Conservation (phyloP, 2,797 vertebrate genomes). For the Trachops cirrhosus region DNA sequence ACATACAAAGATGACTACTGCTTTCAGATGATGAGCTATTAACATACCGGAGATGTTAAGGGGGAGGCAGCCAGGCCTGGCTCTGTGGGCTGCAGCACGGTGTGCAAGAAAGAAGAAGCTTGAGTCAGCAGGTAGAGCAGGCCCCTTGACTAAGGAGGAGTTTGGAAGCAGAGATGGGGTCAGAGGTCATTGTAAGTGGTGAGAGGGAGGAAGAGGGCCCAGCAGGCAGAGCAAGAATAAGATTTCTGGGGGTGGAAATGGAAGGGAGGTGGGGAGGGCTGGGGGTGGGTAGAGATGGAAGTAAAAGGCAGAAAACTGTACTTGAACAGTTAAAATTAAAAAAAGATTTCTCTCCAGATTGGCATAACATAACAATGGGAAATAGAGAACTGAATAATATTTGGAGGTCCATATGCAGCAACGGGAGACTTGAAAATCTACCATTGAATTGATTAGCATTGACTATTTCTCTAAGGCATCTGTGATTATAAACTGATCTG, state of each 20-base stretch:
- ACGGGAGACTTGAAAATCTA: not conserved
- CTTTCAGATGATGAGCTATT: not conserved
- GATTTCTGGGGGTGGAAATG: not conserved
- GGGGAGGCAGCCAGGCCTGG: not conserved
- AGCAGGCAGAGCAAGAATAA: not conserved
- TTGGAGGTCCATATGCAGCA: not conserved
- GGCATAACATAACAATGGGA: not conserved
- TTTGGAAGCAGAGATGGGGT: not conserved
- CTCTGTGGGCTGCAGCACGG: not conserved
- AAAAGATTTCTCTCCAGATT: not conserved
- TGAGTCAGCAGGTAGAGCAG: not conserved
- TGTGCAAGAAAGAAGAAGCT: not conserved
- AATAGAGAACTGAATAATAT: not conserved
- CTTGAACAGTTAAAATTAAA: no score
- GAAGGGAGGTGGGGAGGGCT: no score
- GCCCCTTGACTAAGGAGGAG: not conserved
- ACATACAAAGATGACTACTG: not conserved
- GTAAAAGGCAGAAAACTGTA: no score
- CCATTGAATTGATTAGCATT: not conserved
- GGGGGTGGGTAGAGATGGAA: no score
- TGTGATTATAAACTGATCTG: not conserved
- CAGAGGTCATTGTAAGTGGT: not conserved
- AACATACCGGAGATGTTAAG: not conserved
- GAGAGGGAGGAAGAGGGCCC: not conserved
- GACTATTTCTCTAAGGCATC: not conserved